Evolutionary conservation across 2,797 vertebrate genomes (phyloP).

Genomic region (Hydrolagus colliei): DNA sequence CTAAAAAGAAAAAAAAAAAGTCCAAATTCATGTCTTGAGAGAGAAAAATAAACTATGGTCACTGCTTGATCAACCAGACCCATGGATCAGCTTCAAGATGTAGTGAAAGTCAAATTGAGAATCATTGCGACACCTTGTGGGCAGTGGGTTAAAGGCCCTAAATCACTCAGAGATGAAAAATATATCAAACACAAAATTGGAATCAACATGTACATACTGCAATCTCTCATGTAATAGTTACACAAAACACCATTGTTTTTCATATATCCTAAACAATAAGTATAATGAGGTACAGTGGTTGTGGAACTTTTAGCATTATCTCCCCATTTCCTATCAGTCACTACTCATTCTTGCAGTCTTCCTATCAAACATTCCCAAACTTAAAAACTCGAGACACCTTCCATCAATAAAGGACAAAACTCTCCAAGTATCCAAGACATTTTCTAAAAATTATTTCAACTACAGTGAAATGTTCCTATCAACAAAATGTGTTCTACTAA

Average conservation of each 20-base stretch:
- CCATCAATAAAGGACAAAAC: no score
- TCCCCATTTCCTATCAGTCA: no score
- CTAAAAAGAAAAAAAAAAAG: no score
- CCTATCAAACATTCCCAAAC: no score
- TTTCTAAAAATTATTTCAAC: no score
- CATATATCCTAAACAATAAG: neutral
- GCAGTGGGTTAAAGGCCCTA: neutral
- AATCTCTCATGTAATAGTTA: neutral
- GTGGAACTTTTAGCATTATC: no score
- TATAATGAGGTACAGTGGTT: neutral
- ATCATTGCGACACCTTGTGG: neutral
- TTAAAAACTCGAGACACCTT: no score
- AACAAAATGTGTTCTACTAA: no score
- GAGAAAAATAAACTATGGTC: neutral
- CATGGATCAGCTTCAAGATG: constrained; percentile 23
- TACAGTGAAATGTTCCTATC: no score
- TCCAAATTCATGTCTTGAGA: no score
- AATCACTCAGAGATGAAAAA: neutral
- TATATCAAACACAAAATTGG: neutral
- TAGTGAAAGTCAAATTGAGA: neutral
- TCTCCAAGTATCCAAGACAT: no score
- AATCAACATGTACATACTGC: neutral
- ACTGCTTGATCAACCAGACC: constrained; percentile 18
- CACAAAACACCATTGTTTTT: neutral
- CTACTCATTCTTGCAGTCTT: no score